These are phyloP conservation scores for Synergus gifuensis DNA, from an alignment of 2,888 invertebrate genomes.

Conservation along the genomic window DNA sequence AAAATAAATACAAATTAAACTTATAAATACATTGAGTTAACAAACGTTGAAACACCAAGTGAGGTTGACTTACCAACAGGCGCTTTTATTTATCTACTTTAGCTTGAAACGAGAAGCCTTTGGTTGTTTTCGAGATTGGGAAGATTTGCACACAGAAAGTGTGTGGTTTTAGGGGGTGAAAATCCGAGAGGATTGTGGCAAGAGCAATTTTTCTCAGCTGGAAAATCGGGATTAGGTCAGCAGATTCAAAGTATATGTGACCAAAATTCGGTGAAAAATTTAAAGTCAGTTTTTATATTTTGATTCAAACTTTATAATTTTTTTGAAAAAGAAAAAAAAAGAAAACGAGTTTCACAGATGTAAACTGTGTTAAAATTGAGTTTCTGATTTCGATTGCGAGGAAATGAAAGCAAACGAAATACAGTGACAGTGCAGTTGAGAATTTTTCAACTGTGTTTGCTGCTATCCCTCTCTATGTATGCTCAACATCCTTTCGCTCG, in stretches of 20 bases:
- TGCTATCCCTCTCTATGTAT: background rate
- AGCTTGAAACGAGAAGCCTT: background rate
- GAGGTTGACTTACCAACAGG: background rate
- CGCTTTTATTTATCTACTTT: background rate
- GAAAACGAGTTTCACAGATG: background rate
- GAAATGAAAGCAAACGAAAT: conserved; percentile 24
- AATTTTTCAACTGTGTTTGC: conserved; percentile 24
- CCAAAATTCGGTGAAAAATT: background rate
- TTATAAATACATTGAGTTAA: background rate
- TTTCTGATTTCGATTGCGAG: conserved; percentile 24
- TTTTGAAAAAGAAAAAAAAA: no score
- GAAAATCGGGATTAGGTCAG: conserved; percentile 4
- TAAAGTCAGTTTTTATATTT: background rate
- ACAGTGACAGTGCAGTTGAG: background rate
- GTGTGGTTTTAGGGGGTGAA: conserved; percentile 6
- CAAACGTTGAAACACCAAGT: background rate
- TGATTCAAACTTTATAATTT: no score
- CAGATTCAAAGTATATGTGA: background rate
- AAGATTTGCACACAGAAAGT: background rate
- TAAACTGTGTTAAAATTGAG: conserved; percentile 23
- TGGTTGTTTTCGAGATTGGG: background rate
- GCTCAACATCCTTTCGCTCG: background rate
- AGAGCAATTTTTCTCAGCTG: background rate
- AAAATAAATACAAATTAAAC: no score
- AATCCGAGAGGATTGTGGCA: background rate